A percentile compares a stretch with the other conserved stretches of the same genome.
Evolutionary conservation across 2,113 vertebrate species (phyloP).

Genomic region (Odontophorus gujanensis): DNA sequence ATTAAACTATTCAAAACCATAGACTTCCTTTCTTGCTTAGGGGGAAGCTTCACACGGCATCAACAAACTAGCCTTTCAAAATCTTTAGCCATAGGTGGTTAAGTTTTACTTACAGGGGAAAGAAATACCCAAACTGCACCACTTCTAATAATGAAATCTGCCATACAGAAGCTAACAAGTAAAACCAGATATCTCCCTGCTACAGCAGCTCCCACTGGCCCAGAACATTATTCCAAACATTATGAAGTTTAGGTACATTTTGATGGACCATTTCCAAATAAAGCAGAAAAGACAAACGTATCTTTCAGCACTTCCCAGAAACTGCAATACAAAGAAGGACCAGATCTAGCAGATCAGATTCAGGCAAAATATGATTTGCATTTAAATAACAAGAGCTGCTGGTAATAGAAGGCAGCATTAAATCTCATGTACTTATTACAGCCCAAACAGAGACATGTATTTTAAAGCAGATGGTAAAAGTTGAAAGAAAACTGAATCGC

Average conservation of each 20-base stretch:
- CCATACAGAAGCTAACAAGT: neutral
- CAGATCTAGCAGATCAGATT: neutral
- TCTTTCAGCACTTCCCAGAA: slow-evolving; percentile 6
- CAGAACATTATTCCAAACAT: neutral
- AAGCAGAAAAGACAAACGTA: neutral
- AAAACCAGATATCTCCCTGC: neutral
- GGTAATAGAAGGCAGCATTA: neutral
- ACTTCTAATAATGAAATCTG: neutral
- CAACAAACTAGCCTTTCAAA: neutral
- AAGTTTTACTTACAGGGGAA: neutral
- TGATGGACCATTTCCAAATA: neutral
- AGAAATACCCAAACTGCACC: neutral
- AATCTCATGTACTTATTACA: neutral
- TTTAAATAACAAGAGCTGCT: slow-evolving; percentile 3
- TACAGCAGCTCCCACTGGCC: neutral
- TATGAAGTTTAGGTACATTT: neutral
- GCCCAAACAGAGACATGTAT: slow-evolving; percentile 16
- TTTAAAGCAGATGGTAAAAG: slow-evolving; percentile 62
- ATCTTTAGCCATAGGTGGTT: neutral
- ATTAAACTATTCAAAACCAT: neutral
- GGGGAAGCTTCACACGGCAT: neutral
- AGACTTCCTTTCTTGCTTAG: neutral
- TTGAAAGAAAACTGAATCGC: slow-evolving; percentile 62
- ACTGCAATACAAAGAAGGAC: neutral
- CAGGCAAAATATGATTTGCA: slow-evolving; percentile 20